Conservation (phyloP, 1,140 invertebrate species). For the Papilio polytes region DNA sequence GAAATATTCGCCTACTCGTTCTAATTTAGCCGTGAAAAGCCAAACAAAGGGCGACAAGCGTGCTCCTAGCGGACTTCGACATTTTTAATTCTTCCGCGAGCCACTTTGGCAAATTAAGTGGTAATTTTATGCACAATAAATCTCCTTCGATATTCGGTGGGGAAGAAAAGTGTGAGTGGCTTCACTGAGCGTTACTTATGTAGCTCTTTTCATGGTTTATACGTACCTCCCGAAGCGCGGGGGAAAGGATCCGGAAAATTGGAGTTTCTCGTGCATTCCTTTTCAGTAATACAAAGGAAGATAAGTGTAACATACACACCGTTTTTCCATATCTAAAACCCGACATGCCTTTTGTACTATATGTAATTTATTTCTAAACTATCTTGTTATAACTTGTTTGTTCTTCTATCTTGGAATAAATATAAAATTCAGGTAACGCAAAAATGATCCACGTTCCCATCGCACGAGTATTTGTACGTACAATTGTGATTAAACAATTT, state of each 20-base stretch:
- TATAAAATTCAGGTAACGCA: neutral
- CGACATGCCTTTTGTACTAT: neutral
- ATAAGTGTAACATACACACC: slow-evolving; percentile 47
- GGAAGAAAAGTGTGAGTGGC: slow-evolving; percentile 43
- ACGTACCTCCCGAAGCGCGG: slow-evolving; percentile 26
- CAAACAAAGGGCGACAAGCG: slow-evolving; percentile 74
- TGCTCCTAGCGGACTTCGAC: slow-evolving; percentile 67
- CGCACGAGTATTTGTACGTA: slow-evolving; percentile 10
- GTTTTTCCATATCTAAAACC: slow-evolving; percentile 39
- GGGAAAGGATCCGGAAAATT: slow-evolving; percentile 45
- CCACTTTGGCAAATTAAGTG: slow-evolving; percentile 65
- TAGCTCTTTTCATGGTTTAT: slow-evolving; percentile 41
- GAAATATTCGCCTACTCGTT: slow-evolving; percentile 68
- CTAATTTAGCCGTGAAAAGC: slow-evolving; percentile 71
- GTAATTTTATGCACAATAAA: slow-evolving; percentile 69
- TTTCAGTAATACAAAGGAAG: slow-evolving; percentile 42
- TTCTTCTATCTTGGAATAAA: neutral
- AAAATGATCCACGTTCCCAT: slow-evolving; percentile 9
- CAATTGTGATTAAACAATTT: slow-evolving; percentile 28
- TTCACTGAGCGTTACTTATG: slow-evolving; percentile 47
- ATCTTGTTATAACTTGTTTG: neutral
- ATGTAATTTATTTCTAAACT: slow-evolving; percentile 9
- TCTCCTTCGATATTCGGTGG: slow-evolving; percentile 52
- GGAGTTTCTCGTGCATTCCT: slow-evolving; percentile 45
- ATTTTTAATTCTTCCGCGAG: slow-evolving; percentile 68